These are phyloP conservation scores for Heliconius ismenius DNA, from an alignment of 2,888 invertebrate genomes.

Conservation along the genomic window DNA sequence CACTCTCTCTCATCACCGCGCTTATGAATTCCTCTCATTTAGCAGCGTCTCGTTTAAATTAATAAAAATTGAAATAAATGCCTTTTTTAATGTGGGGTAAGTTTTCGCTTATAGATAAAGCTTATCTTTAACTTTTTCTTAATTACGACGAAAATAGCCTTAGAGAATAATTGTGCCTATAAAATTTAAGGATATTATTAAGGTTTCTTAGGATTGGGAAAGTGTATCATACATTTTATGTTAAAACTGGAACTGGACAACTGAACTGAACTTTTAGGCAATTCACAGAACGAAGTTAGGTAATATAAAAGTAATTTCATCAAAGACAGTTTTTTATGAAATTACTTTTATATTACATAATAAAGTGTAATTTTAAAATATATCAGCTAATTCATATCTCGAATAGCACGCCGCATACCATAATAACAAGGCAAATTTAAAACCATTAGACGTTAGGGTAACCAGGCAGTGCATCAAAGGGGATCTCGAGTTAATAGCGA, in stretches of 20 bases:
- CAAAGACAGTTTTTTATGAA: no score
- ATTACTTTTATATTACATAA: no score
- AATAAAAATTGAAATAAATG: slow-evolving; percentile 67
- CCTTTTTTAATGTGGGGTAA: slow-evolving; percentile 46
- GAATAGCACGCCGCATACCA: slow-evolving; percentile 47
- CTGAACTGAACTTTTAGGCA: no score
- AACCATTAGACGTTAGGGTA: slow-evolving; percentile 70
- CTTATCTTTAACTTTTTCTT: not conserved
- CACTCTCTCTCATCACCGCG: slow-evolving; percentile 64
- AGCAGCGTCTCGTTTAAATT: slow-evolving; percentile 64
- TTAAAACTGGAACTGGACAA: no score
- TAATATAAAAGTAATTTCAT: no score
- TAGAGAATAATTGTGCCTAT: not conserved
- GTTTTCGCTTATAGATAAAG: not conserved
- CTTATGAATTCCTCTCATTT: slow-evolving; percentile 65
- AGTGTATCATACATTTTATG: no score
- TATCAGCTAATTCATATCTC: slow-evolving; percentile 43
- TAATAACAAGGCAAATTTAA: slow-evolving; percentile 66
- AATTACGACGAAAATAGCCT: not conserved
- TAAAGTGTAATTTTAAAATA: slow-evolving; percentile 42
- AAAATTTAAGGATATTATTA: not conserved
- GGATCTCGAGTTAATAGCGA: slow-evolving; percentile 72
- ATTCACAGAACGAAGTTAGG: no score
- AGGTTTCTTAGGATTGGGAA: not conserved
- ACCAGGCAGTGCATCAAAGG: slow-evolving; percentile 70